Evolutionary conservation across 2,797 vertebrate species (phyloP).

Genomic region (Scolopax rusticola): DNA sequence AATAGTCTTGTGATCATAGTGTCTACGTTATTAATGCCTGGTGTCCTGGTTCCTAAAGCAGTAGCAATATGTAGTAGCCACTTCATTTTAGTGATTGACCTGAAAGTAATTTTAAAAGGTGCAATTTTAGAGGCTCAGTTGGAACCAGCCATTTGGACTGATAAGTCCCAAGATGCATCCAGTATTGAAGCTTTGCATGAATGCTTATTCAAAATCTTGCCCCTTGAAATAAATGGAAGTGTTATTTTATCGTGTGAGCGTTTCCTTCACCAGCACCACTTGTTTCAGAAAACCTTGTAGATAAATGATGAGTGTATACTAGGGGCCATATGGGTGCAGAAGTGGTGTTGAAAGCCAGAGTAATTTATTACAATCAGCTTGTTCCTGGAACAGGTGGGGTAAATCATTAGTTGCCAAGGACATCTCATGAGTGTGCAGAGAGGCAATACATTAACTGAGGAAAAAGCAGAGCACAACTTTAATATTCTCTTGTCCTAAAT

Average conservation of each 20-base stretch:
- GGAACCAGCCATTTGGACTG: background rate
- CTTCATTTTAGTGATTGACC: background rate
- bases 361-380: conserved; percentile 58
- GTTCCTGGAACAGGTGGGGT: conserved; percentile 44
- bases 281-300: conserved; percentile 28
- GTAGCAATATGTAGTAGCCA: background rate
- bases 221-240: conserved; percentile 9
- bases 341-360: conserved; percentile 27
- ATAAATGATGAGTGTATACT: conserved; percentile 21
- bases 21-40: background rate
- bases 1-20: background rate
- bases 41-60: background rate
- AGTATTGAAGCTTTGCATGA: background rate
- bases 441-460: conserved; percentile 24
- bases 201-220: background rate
- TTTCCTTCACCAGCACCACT: background rate
- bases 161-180: background rate
- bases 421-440: background rate
- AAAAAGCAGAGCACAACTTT: background rate
- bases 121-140: background rate
- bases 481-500: background rate
- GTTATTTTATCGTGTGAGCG: background rate
- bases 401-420: conserved; percentile 55
- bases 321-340: conserved; percentile 14
- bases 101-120: background rate